phyloP scores from a whole-genome alignment of 2,797 vertebrate genomes.

The Oreonectes daqikongensis region DNA sequence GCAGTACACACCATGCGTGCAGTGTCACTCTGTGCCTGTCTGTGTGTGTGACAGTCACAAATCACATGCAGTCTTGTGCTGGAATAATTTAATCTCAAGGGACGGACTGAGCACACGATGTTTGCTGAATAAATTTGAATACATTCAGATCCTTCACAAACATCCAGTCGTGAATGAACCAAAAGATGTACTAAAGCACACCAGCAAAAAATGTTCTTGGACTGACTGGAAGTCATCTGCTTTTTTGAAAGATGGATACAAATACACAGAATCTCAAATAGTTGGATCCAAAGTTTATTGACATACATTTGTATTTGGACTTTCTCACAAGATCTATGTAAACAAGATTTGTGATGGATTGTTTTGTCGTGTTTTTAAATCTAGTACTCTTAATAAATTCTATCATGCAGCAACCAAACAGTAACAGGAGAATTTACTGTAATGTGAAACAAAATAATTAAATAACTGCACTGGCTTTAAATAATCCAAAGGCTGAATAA shows the following conservation, averaged over 20 bases:
- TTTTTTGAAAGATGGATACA: slow-evolving; percentile 11
- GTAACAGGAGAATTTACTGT: too few species aligned
- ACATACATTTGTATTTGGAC: background rate
- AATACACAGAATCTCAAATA: background rate
- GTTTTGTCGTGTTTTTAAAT: slow-evolving; percentile 3
- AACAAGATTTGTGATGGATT: slow-evolving; percentile 1
- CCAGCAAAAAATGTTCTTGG: background rate
- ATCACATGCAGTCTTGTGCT: slow-evolving; percentile 31
- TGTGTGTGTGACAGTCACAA: slow-evolving; percentile 31
- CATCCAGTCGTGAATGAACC: background rate
- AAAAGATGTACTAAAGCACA: background rate
- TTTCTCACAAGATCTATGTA: background rate
- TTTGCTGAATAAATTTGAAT: slow-evolving; percentile 7
- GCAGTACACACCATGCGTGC: background rate
- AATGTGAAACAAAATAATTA: too few species aligned
- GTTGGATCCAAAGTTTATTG: background rate
- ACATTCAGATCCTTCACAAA: background rate
- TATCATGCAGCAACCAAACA: too few species aligned
- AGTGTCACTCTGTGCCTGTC: slow-evolving; percentile 28
- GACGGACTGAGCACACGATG: background rate
- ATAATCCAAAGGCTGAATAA: too few species aligned
- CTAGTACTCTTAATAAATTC: too few species aligned
- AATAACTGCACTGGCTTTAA: too few species aligned
- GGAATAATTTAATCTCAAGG: background rate
- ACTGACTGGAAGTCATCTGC: slow-evolving; percentile 11